These are phyloP conservation scores for Halocynthia roretzi DNA, from an alignment of 23 tunicate species.

Conservation along the genomic window DNA sequence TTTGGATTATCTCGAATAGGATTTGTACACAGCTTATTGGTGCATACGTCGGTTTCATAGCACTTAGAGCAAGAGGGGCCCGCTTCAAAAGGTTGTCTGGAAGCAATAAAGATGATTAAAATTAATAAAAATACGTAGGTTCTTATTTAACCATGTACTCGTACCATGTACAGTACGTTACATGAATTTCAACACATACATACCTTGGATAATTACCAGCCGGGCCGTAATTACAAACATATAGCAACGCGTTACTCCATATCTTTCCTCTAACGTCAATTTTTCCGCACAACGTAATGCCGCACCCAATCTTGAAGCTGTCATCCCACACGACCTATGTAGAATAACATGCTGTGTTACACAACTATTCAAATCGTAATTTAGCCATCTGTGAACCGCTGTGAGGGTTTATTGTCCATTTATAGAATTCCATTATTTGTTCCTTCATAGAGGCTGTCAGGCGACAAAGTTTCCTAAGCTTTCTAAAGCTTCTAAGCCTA, in stretches of 20 bases:
- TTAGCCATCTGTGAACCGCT: too few species aligned
- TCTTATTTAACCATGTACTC: too few species aligned
- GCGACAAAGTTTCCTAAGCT: too few species aligned
- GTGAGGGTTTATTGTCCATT: too few species aligned
- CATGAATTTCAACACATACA: not conserved
- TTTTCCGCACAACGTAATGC: conserved; percentile 22
- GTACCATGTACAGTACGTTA: too few species aligned
- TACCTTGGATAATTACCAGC: conserved; percentile 47
- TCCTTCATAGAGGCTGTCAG: too few species aligned
- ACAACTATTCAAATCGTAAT: too few species aligned
- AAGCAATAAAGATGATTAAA: too few species aligned
- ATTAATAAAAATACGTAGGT: too few species aligned
- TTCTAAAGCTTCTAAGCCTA: too few species aligned
- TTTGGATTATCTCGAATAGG: conserved; percentile 10
- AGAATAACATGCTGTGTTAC: too few species aligned
- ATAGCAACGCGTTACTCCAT: conserved; percentile 39
- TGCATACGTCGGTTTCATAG: conserved; percentile 28
- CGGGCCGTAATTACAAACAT: conserved; percentile 60
- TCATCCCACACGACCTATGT: conserved; percentile 44
- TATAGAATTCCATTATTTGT: too few species aligned
- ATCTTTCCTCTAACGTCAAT: conserved; percentile 26
- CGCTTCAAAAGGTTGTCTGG: conserved; percentile 29
- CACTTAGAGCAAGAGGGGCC: conserved; percentile 22
- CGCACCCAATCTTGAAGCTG: conserved; percentile 63
- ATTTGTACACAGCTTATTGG: conserved; percentile 36